Base-by-base conservation (phyloP, 1,140 invertebrate genomes). In the Drosophila pseudoobscura region DNA sequence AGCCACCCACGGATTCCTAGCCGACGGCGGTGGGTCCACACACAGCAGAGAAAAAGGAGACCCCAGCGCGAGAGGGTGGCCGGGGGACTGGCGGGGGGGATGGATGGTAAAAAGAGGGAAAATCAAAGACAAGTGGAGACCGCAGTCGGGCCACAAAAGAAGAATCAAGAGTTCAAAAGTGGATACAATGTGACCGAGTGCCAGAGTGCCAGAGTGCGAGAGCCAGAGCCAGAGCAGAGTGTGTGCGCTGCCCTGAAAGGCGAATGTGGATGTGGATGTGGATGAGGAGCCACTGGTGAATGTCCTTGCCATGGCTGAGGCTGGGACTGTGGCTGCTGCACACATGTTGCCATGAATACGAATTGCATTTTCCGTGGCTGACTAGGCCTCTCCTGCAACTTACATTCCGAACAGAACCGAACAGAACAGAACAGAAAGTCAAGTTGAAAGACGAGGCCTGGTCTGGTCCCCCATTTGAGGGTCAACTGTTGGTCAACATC, bases 361-460 rank as follows among this genome's bases (percentile, higher is more conserved):
- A 85, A 82, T 87, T 82, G 78, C 78, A 87, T 72, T 63, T 51
- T 31, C 26, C 47, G 55, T 44, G 50, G 49, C 31, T n/a, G 50
- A n/a, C 43, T 39, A 54, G 39, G 49, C 68, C 62, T 59, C 60
- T 51, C 62, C 63, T 43, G 51, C 41, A 44, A 66, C 65, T 61
- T 76, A 60, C n/a, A n/a, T n/a, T n/a, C n/a, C 72, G 79, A 1
- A 39, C 35, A 13, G 35, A 13, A 8, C 35, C 4, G 35, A 35
- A 11, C 31, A 9, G 8, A 9, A 9, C 35, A 35, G 31, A 35
- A 29, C 66, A 71, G 82, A 87, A 87, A 87, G 78, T 87, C 75
- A 87, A 87, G 82, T 87, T 87, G 82, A 87, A 87, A 87, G 83
- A 87, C 77, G 79, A 85, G 78, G 70, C 60, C 24, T 39, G 35